Conservation (phyloP, 2,888 invertebrate species). For the Diarsia dahlii region DNA sequence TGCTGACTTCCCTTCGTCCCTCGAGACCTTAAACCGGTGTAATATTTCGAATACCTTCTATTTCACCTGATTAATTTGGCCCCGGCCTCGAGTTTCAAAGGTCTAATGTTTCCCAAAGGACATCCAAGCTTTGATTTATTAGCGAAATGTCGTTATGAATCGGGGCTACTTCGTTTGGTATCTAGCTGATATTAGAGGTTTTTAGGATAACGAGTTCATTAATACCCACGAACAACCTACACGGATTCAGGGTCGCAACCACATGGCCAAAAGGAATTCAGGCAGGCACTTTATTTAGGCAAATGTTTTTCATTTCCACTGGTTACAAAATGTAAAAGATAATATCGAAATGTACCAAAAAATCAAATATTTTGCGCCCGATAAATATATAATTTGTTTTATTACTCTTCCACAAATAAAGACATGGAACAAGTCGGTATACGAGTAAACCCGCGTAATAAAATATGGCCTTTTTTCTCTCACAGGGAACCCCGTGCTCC, state of each 20-base stretch:
- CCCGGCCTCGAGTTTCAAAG: conserved; percentile 46
- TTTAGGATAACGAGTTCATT: neutral
- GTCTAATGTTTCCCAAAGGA: conserved; percentile 56
- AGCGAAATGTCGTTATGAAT: conserved; percentile 4
- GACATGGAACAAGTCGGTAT: neutral
- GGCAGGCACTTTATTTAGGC: neutral
- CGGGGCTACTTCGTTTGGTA: neutral
- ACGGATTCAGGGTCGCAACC: neutral
- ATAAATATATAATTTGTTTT: too few relatives aligned
- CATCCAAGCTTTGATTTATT: conserved; percentile 49
- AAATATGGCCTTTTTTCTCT: neutral
- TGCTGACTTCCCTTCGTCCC: conserved; percentile 13
- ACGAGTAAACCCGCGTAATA: neutral
- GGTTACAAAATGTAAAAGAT: neutral
- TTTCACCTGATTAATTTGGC: conserved; percentile 49
- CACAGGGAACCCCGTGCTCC: neutral
- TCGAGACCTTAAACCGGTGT: conserved; percentile 16
- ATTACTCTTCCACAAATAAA: too few relatives aligned
- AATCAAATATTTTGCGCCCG: neutral
- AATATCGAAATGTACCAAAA: neutral
- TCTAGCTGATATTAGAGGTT: conserved; percentile 15
- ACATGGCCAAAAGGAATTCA: neutral
- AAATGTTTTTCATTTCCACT: neutral
- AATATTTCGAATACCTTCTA: conserved; percentile 40
- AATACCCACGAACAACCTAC: neutral